phyloP scores from a whole-genome alignment of 2,888 invertebrate genomes.

The Amblyjoppa fuscipennis region DNA sequence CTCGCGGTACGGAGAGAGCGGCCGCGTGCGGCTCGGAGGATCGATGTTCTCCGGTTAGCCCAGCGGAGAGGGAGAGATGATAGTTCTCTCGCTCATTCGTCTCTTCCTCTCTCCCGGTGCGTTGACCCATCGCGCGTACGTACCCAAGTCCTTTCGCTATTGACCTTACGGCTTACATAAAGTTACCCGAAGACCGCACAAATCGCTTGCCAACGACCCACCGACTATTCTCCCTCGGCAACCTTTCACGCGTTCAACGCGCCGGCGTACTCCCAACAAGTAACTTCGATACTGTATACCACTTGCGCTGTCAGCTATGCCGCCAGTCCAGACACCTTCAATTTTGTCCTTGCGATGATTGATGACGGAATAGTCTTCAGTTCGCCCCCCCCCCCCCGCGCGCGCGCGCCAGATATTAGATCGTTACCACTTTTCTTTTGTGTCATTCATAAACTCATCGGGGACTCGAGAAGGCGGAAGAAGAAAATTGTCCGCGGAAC shows the following conservation, averaged over 20 bases:
- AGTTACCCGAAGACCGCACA: slow-evolving; percentile 66
- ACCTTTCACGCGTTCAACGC: slow-evolving; percentile 61
- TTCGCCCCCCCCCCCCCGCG: neutral
- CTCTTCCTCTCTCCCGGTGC: slow-evolving; percentile 52
- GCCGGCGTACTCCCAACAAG: slow-evolving; percentile 16
- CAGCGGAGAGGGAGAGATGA: slow-evolving; percentile 1
- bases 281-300: slow-evolving; percentile 32
- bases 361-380: slow-evolving; percentile 48
- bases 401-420: slow-evolving; percentile 50
- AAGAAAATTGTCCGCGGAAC: slow-evolving; percentile 35
- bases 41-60: slow-evolving; percentile 47
- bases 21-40: slow-evolving; percentile 18
- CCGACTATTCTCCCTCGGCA: slow-evolving; percentile 57
- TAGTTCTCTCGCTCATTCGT: slow-evolving; percentile 34
- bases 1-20: neutral
- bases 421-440: slow-evolving; percentile 31
- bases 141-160: slow-evolving; percentile 62
- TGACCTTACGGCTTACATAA: slow-evolving; percentile 68
- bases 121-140: slow-evolving; percentile 59
- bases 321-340: slow-evolving; percentile 32
- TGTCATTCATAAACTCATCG: neutral
- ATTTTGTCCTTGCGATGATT: slow-evolving; percentile 61
- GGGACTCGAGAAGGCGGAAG: slow-evolving; percentile 6
- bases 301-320: slow-evolving; percentile 21
- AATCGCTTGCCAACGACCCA: slow-evolving; percentile 66